Percentiles rank a stretch among this genome's conserved stretches.
These are phyloP conservation scores for Mastomys natalensis DNA, from an alignment of 2,113 vertebrate genomes.

Conservation along the genomic window DNA sequence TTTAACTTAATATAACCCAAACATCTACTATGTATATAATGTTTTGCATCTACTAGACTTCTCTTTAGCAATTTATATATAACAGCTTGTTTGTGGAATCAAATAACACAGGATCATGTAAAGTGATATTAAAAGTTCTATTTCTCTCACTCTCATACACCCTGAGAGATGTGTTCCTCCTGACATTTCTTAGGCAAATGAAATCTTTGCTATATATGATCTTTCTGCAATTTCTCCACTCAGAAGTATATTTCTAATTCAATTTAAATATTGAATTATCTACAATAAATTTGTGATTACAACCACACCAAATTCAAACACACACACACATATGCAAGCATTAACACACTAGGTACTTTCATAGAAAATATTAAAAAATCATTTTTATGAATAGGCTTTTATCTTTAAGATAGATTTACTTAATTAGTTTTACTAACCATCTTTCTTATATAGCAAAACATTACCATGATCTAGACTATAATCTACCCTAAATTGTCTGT, in stretches of 20 bases:
- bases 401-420: background rate
- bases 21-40: background rate
- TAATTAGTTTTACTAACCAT: background rate
- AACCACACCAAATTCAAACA: background rate
- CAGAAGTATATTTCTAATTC: background rate
- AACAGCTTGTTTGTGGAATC: slow-evolving; percentile 5
- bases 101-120: slow-evolving; percentile 31
- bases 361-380: slow-evolving; percentile 2
- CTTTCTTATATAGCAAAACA: background rate
- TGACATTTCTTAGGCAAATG: background rate
- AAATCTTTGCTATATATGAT: background rate
- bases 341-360: background rate
- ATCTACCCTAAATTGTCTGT: background rate
- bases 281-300: slow-evolving; percentile 6
- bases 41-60: background rate
- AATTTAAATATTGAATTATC: slow-evolving; percentile 44
- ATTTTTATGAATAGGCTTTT: slow-evolving; percentile 26
- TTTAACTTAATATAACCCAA: slow-evolving; percentile 16
- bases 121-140: slow-evolving; percentile 18
- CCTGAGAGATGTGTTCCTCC: background rate
- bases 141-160: background rate
- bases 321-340: background rate
- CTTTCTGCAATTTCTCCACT: background rate
- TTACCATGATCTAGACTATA: background rate
- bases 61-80: background rate